Evolutionary conservation across 2,797 vertebrate species (phyloP).

Genomic region (Premnoplex brunnescens): DNA sequence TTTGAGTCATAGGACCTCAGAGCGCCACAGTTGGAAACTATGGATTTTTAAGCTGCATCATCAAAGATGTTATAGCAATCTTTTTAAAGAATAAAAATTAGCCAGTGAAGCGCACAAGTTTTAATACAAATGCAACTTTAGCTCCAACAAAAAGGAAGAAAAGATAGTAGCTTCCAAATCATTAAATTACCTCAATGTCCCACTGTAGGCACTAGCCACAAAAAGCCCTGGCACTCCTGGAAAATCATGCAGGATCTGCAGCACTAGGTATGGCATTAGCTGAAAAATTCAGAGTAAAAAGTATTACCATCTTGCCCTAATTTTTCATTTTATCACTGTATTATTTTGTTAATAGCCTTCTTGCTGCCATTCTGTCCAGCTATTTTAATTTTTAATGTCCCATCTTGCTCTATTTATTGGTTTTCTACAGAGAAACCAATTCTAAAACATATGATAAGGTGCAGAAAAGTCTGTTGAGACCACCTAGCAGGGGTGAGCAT

Average conservation of each 20-base stretch:
- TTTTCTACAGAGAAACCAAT: background rate
- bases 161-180: background rate
- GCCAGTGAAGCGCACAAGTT: background rate
- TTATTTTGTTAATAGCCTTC: background rate
- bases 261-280: constrained; percentile 93
- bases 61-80: background rate
- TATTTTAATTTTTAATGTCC: background rate
- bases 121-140: background rate
- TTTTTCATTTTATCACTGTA: background rate
- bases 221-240: constrained; percentile 92
- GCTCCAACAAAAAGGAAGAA: background rate
- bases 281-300: constrained; percentile 67
- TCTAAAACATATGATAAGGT: background rate
- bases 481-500: background rate
- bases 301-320: background rate
- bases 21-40: background rate
- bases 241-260: constrained; percentile 86
- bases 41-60: background rate
- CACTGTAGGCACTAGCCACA: constrained; percentile 85
- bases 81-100: background rate
- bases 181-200: constrained; percentile 87
- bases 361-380: background rate
- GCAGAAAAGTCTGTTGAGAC: background rate
- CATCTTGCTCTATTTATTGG: background rate
- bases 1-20: background rate